Base-by-base conservation (phyloP, 2,113 vertebrate genomes). In the Trachemys scripta region DNA sequence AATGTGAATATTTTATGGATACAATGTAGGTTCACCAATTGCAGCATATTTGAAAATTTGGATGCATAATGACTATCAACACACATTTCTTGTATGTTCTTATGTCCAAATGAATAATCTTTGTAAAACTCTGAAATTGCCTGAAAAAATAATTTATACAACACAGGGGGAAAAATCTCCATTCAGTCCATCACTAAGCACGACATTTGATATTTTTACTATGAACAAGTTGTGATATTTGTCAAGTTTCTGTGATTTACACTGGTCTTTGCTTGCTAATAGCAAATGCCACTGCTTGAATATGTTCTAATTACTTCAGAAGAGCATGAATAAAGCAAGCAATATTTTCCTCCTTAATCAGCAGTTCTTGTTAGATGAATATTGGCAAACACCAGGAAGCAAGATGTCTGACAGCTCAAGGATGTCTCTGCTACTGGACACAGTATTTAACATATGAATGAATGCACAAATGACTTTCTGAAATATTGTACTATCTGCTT, bases 281-380 rank as follows among this genome's bases (percentile, higher is more conserved):
- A 89, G 85, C 14, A 54, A 91, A 94, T 95, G 2, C 5, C 42
- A 59, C 29, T 88, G 5, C 8, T 42, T 88, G 29, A 95, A 89
- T 59, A 79, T n/a, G 31, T 47, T 72, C 17, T 91, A 95, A 88
- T 54, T 87, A 88, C 27, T 89, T 87, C 79, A 90, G 35, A 94
- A 49, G 3, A 62, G 31, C 22, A 65, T 82, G n/a, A 92, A 93
- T 62, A 90, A 92, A 95, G 6, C 5, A 92, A 94, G 5, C 47
- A 19, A 56, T 27, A 50, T 82, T 95, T 96, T 94, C 84, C 17
- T 90, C 88, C 78, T 91, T 80, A 88, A 90, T 80, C 79, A 87
- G 13, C 8, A n/a, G 0, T 31, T 89, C 56, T 27, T 76, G 0
- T 91, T 95, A 84, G 16, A 82, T 75, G 56, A 57, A 62, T 11